Evolutionary conservation across 2,797 vertebrate species (phyloP), one percentile per base, ranked within the genome.

Genomic region (Anguilla pacifica): DNA sequence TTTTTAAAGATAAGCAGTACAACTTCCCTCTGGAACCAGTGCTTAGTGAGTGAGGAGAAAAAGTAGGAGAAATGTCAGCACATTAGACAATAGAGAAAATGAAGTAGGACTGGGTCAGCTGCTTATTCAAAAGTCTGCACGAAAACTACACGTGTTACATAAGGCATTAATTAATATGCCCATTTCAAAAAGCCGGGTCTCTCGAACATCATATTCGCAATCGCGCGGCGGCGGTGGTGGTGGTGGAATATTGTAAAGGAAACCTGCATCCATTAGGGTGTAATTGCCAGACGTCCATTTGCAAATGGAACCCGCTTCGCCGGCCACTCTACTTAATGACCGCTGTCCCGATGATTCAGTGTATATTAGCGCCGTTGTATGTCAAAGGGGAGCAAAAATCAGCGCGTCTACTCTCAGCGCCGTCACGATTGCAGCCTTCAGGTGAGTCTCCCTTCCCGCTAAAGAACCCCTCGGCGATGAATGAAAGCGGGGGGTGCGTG

Each of bases 151-250:
- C 9, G 25, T 1, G 10, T 70, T 70, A 70, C 7, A 67, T 70
- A 70, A 39, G 43, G 39, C 35, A 77, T 17, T 13, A 77, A 77
- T 39, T 17, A 11, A 81, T 46, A 10, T 49, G 77, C 3, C 43
- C 77, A 81, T 81, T 81, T 81, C 17, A 49, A 81, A 53, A 81
- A 46, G 77, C 77, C 43, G 6, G 39, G 15, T 81, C 39, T 81
- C 39, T 49, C 6, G 6, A 19, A 49, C 43, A 15, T 39, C 22
- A 25, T 49, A 15, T 25, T 25, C 2, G 6, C 43, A 2, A 46
- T 81, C 39, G 11, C 43, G 10, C 15, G 74, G 35, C 13, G 35
- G 9, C 39, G 7, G 77, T 9, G 35, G 15, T 2, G 53, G 53
- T 55, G 53, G 11, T 55, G 53, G 25, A 6, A 17, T 74, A 28